A percentile compares a stretch with the other conserved stretches of the same genome.
Evolutionary conservation across 2,797 vertebrate genomes (phyloP).

Genomic region (Sebastes kiyomatsui): DNA sequence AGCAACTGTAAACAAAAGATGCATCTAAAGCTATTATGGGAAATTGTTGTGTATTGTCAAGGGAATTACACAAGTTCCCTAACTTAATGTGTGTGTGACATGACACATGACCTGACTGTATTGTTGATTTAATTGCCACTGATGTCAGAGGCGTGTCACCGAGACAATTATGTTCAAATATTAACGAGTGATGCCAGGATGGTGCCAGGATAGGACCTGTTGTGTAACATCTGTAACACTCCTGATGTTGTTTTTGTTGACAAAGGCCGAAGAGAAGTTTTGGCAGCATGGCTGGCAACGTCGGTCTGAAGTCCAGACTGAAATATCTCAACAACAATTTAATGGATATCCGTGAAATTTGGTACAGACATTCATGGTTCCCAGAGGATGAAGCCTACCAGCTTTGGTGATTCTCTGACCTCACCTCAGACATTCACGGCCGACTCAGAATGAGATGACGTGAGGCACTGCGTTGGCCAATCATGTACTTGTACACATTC

Average conservation of each 20-base stretch:
- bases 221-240: background rate
- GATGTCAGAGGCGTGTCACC: background rate
- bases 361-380: too few relatives aligned
- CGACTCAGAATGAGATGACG: background rate
- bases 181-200: background rate
- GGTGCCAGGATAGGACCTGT: background rate
- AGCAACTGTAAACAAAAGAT: constrained; percentile 52
- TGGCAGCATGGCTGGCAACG: too few relatives aligned
- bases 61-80: constrained; percentile 13
- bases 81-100: background rate
- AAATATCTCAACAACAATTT: background rate
- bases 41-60: constrained; percentile 8
- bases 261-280: background rate
- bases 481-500: background rate
- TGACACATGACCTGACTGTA: too few relatives aligned
- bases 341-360: background rate
- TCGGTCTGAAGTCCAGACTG: background rate
- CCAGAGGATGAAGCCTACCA: background rate
- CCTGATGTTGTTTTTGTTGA: background rate
- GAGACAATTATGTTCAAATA: background rate
- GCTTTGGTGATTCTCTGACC: background rate
- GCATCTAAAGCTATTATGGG: constrained; percentile 12
- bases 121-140: background rate
- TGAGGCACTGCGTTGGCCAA: background rate
- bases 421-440: background rate